These are phyloP conservation scores for Drosophila prosaltans DNA, from an alignment of 1,140 invertebrate genomes.

Conservation along the genomic window DNA sequence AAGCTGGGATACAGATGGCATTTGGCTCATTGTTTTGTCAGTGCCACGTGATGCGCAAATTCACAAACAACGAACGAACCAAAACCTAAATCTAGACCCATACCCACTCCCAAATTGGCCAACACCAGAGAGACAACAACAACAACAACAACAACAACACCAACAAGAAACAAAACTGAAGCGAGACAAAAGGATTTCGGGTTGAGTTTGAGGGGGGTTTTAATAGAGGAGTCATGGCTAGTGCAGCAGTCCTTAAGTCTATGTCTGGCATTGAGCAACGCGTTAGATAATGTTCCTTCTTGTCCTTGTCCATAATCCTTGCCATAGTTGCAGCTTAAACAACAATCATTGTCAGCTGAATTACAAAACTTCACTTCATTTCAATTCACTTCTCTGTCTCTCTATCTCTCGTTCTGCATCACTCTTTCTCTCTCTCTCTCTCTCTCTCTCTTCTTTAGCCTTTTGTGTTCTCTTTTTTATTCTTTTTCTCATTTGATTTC, in stretches of 20 bases:
- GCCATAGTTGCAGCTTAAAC: constrained; percentile 45
- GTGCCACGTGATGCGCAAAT: constrained; percentile 76
- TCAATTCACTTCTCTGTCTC: background rate
- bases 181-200: background rate
- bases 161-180: constrained; percentile 16
- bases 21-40: constrained; percentile 68
- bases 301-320: constrained; percentile 46
- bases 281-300: constrained; percentile 53
- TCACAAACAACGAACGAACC: constrained; percentile 56
- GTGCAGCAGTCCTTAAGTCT: constrained; percentile 43
- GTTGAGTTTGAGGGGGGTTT: background rate
- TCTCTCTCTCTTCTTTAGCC: background rate
- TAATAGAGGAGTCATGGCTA: constrained; percentile 13
- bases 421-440: background rate
- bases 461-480: background rate
- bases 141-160: constrained; percentile 18
- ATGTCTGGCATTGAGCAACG: constrained; percentile 34
- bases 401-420: background rate
- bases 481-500: background rate
- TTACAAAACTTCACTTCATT: constrained; percentile 39
- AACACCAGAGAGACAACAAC: constrained; percentile 70
- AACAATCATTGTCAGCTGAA: constrained; percentile 58
- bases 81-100: background rate
- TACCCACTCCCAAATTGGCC: constrained; percentile 52
- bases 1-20: constrained; percentile 50